Evolutionary conservation across 2,888 invertebrate species (phyloP).

Genomic region (Tortrix viridana): DNA sequence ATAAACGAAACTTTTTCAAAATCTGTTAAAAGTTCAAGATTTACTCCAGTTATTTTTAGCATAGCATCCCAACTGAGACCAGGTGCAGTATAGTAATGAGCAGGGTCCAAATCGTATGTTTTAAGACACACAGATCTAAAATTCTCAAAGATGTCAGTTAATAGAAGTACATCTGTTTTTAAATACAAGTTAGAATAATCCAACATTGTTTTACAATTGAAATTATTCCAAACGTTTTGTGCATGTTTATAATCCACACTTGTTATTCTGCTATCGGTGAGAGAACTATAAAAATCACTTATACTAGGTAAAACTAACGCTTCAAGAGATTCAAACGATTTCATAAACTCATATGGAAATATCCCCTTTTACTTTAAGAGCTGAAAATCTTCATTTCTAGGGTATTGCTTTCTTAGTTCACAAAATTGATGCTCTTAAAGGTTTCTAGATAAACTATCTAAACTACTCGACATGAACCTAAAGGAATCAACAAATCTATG

Average conservation of each 20-base stretch:
- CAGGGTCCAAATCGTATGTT: slow-evolving; percentile 37
- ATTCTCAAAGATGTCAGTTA: slow-evolving; percentile 38
- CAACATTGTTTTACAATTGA: slow-evolving; percentile 29
- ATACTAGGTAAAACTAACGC: slow-evolving; percentile 19
- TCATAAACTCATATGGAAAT: slow-evolving; percentile 37
- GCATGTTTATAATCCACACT: slow-evolving; percentile 32
- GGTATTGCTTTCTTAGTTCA: slow-evolving; percentile 6
- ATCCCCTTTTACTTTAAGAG: slow-evolving; percentile 29
- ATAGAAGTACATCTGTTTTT: slow-evolving; percentile 37
- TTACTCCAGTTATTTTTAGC: not conserved
- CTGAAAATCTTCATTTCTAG: slow-evolving; percentile 6
- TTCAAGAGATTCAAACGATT: slow-evolving; percentile 17
- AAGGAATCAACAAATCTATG: slow-evolving; percentile 25
- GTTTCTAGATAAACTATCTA: slow-evolving; percentile 28
- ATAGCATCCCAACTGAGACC: slow-evolving; percentile 17
- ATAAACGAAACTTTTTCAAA: not conserved
- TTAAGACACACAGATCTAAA: slow-evolving; percentile 31
- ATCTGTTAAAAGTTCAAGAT: not conserved
- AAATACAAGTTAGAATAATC: slow-evolving; percentile 38
- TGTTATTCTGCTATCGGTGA: slow-evolving; percentile 15
- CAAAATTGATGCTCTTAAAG: slow-evolving; percentile 24
- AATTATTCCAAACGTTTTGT: slow-evolving; percentile 31
- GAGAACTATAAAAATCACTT: slow-evolving; percentile 32
- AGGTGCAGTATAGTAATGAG: slow-evolving; percentile 34
- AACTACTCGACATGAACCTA: slow-evolving; percentile 20